Evolutionary conservation across 2,113 vertebrate genomes (phyloP).

Genomic region (Aplodontia rufa): DNA sequence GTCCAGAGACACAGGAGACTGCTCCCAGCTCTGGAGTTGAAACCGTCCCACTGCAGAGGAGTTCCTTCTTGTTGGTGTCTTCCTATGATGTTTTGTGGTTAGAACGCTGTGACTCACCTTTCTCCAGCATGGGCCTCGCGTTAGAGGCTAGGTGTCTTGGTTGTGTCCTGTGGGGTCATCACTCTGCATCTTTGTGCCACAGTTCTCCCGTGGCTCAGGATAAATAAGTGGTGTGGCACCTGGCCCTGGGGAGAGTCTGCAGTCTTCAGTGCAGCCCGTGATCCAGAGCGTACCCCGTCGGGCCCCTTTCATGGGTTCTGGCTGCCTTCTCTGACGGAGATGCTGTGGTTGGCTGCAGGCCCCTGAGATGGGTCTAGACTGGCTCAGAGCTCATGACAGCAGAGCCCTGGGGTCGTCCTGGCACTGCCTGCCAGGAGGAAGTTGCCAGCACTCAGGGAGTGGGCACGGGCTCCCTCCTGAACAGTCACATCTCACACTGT

Average conservation of each 20-base stretch:
- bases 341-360: not conserved
- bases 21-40: not conserved
- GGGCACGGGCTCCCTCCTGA: not conserved
- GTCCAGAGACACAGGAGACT: not conserved
- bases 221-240: not conserved
- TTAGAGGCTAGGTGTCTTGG: not conserved
- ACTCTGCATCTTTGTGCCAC: not conserved
- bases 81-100: not conserved
- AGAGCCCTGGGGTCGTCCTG: not conserved
- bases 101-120: not conserved
- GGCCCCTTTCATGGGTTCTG: rapidly evolving
- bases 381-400: not conserved
- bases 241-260: too few species aligned
- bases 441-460: not conserved
- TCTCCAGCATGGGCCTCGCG: too few species aligned
- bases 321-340: not conserved
- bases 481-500: rapidly evolving
- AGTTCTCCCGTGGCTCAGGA: not conserved
- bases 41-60: rapidly evolving
- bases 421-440: not conserved
- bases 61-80: too few species aligned
- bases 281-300: rapidly evolving
- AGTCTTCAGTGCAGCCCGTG: rapidly evolving
- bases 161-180: not conserved
- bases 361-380: not conserved